phyloP scores from a whole-genome alignment of 35 echinoderm and acorn worm species.

The Stichopus chloronotus region DNA sequence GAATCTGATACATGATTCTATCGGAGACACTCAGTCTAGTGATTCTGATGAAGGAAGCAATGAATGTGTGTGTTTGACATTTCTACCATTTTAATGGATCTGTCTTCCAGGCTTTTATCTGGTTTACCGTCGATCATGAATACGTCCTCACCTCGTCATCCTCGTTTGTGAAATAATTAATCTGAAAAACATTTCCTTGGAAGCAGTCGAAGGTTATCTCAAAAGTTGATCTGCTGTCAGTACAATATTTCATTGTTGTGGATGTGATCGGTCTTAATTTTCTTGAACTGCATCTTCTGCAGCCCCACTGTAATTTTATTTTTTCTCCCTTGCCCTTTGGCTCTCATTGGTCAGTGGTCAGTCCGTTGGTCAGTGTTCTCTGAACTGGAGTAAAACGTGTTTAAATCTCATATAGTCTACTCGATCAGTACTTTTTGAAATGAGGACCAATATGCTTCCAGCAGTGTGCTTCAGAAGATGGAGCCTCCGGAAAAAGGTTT shows the following conservation, averaged over 20 bases:
- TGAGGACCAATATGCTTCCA: slow-evolving; percentile 35
- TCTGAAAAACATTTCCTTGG: background rate
- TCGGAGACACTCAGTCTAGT: slow-evolving; percentile 20
- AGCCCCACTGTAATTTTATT: too few species aligned
- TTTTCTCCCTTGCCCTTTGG: background rate
- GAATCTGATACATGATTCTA: slow-evolving; percentile 22
- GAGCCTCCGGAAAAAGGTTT: slow-evolving; percentile 57
- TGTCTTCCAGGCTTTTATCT: slow-evolving; percentile 8
- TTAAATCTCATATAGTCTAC: background rate
- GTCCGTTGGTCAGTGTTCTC: background rate
- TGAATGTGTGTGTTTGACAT: slow-evolving; percentile 42
- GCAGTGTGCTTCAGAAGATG: slow-evolving; percentile 50
- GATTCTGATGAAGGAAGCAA: slow-evolving; percentile 39
- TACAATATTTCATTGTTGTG: too few species aligned
- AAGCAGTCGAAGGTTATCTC: background rate
- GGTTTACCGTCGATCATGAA: background rate
- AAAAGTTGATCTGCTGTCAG: too few species aligned
- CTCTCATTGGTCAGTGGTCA: background rate
- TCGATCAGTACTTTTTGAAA: background rate
- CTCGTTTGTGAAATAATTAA: background rate
- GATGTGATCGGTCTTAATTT: too few species aligned
- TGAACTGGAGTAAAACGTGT: background rate
- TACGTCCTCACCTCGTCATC: background rate
- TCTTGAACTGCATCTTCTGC: too few species aligned
- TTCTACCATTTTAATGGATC: slow-evolving; percentile 26